Evolutionary conservation across 2,797 vertebrate genomes (phyloP).

Genomic region (Xenops minutus): DNA sequence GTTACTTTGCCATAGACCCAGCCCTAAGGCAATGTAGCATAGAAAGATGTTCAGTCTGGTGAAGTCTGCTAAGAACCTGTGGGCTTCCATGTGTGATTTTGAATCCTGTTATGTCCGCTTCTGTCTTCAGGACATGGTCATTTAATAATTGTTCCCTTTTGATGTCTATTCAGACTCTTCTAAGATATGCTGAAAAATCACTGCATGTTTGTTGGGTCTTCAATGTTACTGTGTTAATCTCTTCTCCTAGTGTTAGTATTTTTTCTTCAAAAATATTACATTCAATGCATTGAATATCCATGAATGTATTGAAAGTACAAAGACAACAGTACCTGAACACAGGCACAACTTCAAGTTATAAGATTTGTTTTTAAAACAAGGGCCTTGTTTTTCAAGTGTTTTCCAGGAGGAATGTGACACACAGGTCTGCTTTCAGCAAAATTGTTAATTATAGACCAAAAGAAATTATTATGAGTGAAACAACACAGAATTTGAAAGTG

Average conservation of each 20-base stretch:
- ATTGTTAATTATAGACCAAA: conserved; percentile 79
- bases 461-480: conserved; percentile 75
- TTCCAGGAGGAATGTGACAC: conserved; percentile 47
- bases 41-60: background rate
- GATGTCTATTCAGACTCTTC: background rate
- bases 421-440: conserved; percentile 73
- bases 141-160: background rate
- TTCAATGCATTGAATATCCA: background rate
- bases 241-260: background rate
- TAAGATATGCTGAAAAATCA: background rate
- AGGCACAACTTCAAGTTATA: conserved; percentile 3
- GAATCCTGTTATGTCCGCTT: background rate
- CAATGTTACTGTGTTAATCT: background rate
- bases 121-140: background rate
- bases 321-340: background rate
- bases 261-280: background rate
- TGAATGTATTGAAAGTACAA: background rate
- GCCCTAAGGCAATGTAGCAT: background rate
- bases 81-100: background rate
- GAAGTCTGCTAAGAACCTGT: background rate
- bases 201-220: background rate
- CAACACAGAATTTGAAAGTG: conserved; percentile 79
- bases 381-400: conserved; percentile 45
- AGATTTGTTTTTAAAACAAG: conserved; percentile 58
- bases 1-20: background rate